Conservation (phyloP, 1,140 invertebrate species). For the Chelonus insularis region DNA sequence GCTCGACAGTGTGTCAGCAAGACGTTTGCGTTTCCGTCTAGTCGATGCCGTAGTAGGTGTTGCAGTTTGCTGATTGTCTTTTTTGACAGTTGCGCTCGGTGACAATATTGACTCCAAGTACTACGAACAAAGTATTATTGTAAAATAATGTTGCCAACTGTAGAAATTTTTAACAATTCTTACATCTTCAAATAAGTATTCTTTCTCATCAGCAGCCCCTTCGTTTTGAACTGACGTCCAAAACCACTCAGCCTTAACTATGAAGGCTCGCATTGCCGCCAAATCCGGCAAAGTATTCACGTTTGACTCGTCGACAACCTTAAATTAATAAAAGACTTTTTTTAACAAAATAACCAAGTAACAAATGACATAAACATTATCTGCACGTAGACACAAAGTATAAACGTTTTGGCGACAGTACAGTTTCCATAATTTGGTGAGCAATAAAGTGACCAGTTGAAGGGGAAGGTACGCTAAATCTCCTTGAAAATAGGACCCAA, state of each 20-base stretch:
- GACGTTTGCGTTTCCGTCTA: slow-evolving; percentile 74
- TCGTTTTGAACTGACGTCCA: slow-evolving; percentile 96
- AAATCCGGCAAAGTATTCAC: slow-evolving; percentile 70
- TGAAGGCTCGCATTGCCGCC: slow-evolving; percentile 64
- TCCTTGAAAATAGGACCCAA: no score
- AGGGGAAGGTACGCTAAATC: no score
- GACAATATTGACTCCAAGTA: slow-evolving; percentile 64
- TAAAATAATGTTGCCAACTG: neutral
- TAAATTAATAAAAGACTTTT: slow-evolving; percentile 31
- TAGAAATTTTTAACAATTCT: slow-evolving; percentile 36
- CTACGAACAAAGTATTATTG: slow-evolving; percentile 45
- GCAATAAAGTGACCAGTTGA: no score
- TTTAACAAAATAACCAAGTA: no score
- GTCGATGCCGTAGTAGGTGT: slow-evolving; percentile 57
- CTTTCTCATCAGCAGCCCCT: slow-evolving; percentile 85
- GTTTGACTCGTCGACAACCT: slow-evolving; percentile 82
- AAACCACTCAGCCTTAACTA: slow-evolving; percentile 95
- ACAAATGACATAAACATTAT: neutral
- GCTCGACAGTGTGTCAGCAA: slow-evolving; percentile 65
- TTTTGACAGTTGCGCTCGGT: slow-evolving; percentile 58
- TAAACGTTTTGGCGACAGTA: no score
- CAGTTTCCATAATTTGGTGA: no score
- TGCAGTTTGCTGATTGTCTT: slow-evolving; percentile 55
- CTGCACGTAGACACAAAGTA: neutral
- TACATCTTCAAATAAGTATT: slow-evolving; percentile 84